phyloP scores from a whole-genome alignment of 2,113 vertebrate genomes.

The Marmota monax region DNA sequence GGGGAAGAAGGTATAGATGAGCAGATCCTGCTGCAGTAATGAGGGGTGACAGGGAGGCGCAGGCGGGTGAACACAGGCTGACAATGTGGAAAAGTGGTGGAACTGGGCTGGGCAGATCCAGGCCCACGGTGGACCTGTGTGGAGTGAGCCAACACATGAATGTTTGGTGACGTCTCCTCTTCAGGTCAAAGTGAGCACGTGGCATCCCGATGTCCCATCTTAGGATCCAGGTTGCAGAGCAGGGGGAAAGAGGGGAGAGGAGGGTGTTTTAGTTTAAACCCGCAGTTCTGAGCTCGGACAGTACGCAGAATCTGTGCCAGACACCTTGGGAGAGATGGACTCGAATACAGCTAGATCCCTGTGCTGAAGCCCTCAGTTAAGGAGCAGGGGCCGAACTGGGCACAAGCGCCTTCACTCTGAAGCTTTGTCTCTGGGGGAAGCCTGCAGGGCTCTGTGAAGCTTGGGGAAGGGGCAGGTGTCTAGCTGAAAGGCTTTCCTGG shows the following conservation, averaged over 20 bases:
- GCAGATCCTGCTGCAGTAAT: background rate
- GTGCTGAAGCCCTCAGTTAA: background rate
- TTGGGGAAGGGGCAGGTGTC: background rate
- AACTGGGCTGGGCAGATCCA: accelerated
- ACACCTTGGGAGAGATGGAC: accelerated
- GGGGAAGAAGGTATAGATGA: background rate
- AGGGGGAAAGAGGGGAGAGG: background rate
- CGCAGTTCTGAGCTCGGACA: background rate
- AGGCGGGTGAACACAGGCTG: background rate
- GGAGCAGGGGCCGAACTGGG: background rate
- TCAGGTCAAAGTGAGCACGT: background rate
- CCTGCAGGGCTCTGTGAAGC: background rate
- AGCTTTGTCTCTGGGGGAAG: no score
- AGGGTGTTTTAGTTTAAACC: background rate
- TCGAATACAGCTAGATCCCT: accelerated
- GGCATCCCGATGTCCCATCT: no score
- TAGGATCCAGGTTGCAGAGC: accelerated
- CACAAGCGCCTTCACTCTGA: background rate
- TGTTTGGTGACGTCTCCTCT: background rate
- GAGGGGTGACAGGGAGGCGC: background rate
- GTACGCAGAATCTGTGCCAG: accelerated
- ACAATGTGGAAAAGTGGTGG: accelerated
- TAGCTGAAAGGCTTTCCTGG: background rate
- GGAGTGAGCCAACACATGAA: accelerated
- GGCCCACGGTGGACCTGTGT: accelerated